These are phyloP conservation scores for Lordiphosa fenestrarum DNA, from an alignment of 2,888 invertebrate genomes.

Conservation along the genomic window DNA sequence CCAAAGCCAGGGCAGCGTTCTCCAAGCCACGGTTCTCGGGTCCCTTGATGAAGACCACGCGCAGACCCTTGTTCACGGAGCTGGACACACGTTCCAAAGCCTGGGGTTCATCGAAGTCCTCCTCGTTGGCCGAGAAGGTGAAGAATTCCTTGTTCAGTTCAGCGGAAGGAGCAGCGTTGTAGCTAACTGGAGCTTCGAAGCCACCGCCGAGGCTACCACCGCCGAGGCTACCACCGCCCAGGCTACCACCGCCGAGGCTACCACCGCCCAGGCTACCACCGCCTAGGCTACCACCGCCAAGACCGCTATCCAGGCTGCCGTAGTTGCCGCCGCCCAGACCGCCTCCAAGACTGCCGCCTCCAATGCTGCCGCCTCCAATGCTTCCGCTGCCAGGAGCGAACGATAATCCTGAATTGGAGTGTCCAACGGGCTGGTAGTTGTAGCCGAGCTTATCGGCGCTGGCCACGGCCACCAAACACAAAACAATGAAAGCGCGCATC, in stretches of 20 bases:
- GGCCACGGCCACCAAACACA: constrained; percentile 69
- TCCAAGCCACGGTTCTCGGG: constrained; percentile 76
- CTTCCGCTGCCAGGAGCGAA: constrained; percentile 62
- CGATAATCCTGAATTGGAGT: constrained; percentile 65
- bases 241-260: constrained; percentile 16
- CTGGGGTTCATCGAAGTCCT: constrained; percentile 61
- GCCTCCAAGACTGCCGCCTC: constrained; percentile 28
- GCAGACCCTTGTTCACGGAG: constrained; percentile 69
- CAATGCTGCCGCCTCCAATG: constrained; percentile 14
- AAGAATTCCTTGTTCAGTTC: constrained; percentile 72
- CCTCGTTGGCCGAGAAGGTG: constrained; percentile 71
- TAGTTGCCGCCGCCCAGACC: constrained; percentile 38
- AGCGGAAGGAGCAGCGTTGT: constrained; percentile 46
- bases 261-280: constrained; percentile 22
- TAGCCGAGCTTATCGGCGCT: constrained; percentile 74
- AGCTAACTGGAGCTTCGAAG: constrained; percentile 43
- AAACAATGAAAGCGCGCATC: constrained; percentile 65
- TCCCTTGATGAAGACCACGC: constrained; percentile 78
- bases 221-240: constrained; percentile 15
- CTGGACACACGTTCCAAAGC: constrained; percentile 47
- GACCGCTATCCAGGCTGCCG: constrained; percentile 51
- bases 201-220: constrained; percentile 19
- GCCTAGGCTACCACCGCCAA: constrained; percentile 45
- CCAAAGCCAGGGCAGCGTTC: constrained; percentile 73
- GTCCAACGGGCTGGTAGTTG: constrained; percentile 70